Evolutionary conservation across 53 echinoderm and acorn worm genomes (phyloP).

Genomic region (Astropecten irregularis): DNA sequence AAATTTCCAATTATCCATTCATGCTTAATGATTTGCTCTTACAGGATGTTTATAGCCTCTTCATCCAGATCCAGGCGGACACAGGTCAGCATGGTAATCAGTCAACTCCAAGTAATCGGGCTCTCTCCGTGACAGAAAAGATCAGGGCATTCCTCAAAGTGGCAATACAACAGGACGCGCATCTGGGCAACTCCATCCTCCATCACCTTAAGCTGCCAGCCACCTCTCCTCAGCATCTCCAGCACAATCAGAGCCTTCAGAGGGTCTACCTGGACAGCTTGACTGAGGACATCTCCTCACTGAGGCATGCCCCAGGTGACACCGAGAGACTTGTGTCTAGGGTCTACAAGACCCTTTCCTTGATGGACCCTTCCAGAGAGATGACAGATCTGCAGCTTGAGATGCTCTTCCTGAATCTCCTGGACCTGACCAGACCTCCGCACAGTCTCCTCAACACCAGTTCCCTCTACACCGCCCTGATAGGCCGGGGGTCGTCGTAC

Average conservation of each 20-base stretch:
- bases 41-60: conserved; percentile 59
- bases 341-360: conserved; percentile 57
- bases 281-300: conserved; percentile 30
- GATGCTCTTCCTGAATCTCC: conserved; percentile 62
- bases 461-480: conserved; percentile 47
- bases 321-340: conserved; percentile 1
- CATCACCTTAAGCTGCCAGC: conserved; percentile 37
- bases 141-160: conserved; percentile 49
- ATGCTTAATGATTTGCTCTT: background rate
- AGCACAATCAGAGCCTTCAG: conserved; percentile 72
- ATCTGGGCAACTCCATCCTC: conserved; percentile 76
- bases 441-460: conserved; percentile 22
- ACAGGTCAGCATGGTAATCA: conserved; percentile 15
- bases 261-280: conserved; percentile 71
- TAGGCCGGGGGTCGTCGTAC: conserved; percentile 48
- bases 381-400: conserved; percentile 60
- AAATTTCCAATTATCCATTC: too few species aligned
- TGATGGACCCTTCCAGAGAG: conserved; percentile 61
- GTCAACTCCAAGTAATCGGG: background rate
- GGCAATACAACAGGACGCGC: conserved; percentile 56
- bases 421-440: conserved; percentile 37
- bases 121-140: conserved; percentile 37
- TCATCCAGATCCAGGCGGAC: conserved; percentile 20
- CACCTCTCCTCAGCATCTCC: background rate
- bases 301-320: conserved; percentile 29